Base-by-base conservation (phyloP, 2,888 invertebrate genomes). In the Tricholauxania praeusta region DNA sequence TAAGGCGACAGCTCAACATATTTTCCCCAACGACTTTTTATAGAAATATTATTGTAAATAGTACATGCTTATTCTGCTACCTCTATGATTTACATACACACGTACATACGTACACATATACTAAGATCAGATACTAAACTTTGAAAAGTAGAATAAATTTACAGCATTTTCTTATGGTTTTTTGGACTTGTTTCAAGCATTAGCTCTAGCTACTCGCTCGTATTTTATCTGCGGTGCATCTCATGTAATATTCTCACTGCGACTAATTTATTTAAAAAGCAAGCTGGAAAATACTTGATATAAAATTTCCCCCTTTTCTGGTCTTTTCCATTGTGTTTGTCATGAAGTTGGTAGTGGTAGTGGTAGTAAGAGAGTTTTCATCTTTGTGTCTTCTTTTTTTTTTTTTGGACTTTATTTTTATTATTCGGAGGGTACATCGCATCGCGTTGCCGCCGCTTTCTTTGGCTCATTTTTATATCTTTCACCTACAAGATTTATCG, bases 401-500 rank as follows among this genome's bases (percentile, higher is more conserved):
- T n/a, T 47, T 57, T 52, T 15, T 51, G 17, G 39, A 69, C 19
- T 57, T 72, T 66, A 65, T 62, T 74, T 73, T 74, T 73, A 74
- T 73, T 76, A 73, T 72, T 74, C 1, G 39, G 39, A 72, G 74
- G 67, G 70, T 72, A 73, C 64, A 65, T 28, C 2, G 10, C 10
- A 39, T 10, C 6, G 39, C 10, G 7, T 7, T 10, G 39, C 39
- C 8, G 39, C 39, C 39, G 39, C 39, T 39, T 39, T 39, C 39
- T 39, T 39, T 39, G 28, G 10, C 39, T 28, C 57, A 64, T 74
- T 65, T 71, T 76, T 77, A 80, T 81, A 78, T 82, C 81, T 82
- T 82, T 82, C 83, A 83, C 82, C 82, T 83, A 83, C 83, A 82
- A 82, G 83, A 82, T 82, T 82, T 82, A 82, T 82, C 76, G 82